phyloP scores from a whole-genome alignment of 2,888 invertebrate species.

The Drosophila falleni region DNA sequence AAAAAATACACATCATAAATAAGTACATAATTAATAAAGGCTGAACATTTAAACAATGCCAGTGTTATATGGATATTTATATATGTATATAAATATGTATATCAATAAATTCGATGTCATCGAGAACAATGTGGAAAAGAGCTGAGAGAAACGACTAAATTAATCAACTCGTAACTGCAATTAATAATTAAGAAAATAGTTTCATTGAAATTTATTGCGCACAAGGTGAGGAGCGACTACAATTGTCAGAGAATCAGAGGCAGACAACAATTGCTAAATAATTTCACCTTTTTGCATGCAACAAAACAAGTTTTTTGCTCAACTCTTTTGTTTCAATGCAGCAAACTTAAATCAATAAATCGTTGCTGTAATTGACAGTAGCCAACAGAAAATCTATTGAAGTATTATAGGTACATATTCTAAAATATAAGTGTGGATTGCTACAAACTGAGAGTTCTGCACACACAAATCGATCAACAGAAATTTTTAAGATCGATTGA shows the following conservation, averaged over 20 bases:
- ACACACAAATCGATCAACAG: conserved; percentile 1
- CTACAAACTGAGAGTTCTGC: neutral
- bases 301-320: conserved; percentile 59
- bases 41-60: conserved; percentile 37
- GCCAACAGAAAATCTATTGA: conserved; percentile 6
- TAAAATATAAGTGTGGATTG: neutral
- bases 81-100: conserved; percentile 1
- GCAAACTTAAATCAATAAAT: conserved; percentile 44
- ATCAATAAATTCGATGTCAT: conserved; percentile 21
- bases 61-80: conserved; percentile 11
- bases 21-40: conserved; percentile 54
- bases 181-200: conserved; percentile 65
- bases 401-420: neutral
- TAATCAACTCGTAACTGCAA: conserved; percentile 51
- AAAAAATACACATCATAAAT: conserved; percentile 22
- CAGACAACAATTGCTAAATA: conserved; percentile 58
- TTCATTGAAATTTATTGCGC: conserved; percentile 61
- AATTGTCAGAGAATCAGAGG: conserved; percentile 15
- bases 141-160: conserved; percentile 46
- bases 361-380: conserved; percentile 30
- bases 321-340: conserved; percentile 67
- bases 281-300: conserved; percentile 68
- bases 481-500: neutral
- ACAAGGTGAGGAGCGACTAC: conserved; percentile 61
- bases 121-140: conserved; percentile 40